A percentile compares a stretch with the other conserved stretches of the same genome.
Evolutionary conservation across 2,888 invertebrate genomes (phyloP).

Genomic region (Ichneumoninae sp.): DNA sequence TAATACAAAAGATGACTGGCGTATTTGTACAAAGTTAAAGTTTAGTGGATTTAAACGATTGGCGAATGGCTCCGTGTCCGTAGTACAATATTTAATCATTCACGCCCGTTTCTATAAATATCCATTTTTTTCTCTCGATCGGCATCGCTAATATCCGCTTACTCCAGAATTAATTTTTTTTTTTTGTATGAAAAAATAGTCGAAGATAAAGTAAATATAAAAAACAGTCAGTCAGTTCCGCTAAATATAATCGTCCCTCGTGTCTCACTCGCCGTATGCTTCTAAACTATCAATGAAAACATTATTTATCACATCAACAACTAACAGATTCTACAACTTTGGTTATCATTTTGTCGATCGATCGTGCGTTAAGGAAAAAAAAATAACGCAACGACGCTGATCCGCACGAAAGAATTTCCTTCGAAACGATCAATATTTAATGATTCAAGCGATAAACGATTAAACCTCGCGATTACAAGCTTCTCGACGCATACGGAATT

Average conservation of each 20-base stretch:
- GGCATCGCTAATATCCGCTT: not conserved
- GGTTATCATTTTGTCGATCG: slow-evolving; percentile 74
- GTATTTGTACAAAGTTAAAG: slow-evolving; percentile 62
- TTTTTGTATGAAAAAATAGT: slow-evolving; percentile 19
- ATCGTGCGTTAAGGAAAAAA: slow-evolving; percentile 39
- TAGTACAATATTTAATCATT: slow-evolving; percentile 42
- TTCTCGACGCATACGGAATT: slow-evolving; percentile 41
- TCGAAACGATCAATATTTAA: slow-evolving; percentile 7
- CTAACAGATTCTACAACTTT: slow-evolving; percentile 78
- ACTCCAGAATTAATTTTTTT: not conserved
- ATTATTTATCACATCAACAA: slow-evolving; percentile 78
- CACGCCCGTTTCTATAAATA: slow-evolving; percentile 5
- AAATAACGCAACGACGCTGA: slow-evolving; percentile 1
- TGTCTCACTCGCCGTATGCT: not conserved
- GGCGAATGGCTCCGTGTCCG: slow-evolving; percentile 33
- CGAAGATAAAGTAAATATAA: slow-evolving; percentile 6
- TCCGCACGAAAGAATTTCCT: slow-evolving; percentile 6
- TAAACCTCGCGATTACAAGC: slow-evolving; percentile 34
- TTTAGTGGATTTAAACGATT: slow-evolving; percentile 34
- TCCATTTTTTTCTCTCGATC: not conserved
- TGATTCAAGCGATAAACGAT: slow-evolving; percentile 15
- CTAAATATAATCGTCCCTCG: slow-evolving; percentile 15
- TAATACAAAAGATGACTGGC: slow-evolving; percentile 62
- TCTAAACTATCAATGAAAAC: slow-evolving; percentile 69
- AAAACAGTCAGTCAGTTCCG: slow-evolving; percentile 12